These are phyloP conservation scores for Vulpes lagopus DNA, from an alignment of 2,113 vertebrate species.

Conservation along the genomic window DNA sequence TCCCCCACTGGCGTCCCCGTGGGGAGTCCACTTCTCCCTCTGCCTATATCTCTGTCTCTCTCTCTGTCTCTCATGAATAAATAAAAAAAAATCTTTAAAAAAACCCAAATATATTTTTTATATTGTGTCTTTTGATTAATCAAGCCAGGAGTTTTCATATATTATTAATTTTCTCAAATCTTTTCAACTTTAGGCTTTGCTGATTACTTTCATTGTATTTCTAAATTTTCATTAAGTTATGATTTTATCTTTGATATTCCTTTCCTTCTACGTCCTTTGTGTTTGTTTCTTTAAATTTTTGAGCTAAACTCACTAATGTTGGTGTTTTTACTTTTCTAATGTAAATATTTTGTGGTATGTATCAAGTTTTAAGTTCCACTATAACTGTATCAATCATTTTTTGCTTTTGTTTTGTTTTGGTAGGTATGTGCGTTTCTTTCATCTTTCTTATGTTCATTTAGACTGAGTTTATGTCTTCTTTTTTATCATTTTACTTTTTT, in stretches of 20 bases:
- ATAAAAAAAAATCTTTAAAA: too few relatives aligned
- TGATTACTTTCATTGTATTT: background rate
- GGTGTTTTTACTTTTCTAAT: background rate
- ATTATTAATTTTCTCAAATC: background rate
- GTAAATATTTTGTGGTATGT: background rate
- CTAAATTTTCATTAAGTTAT: background rate
- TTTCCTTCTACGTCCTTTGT: background rate
- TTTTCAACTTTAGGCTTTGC: background rate
- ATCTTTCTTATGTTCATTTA: background rate
- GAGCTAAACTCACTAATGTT: background rate
- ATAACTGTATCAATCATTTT: background rate
- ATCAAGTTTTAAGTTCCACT: background rate
- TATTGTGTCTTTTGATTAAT: background rate
- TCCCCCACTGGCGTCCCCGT: too few relatives aligned
- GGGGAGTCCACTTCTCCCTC: too few relatives aligned
- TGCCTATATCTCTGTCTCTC: too few relatives aligned
- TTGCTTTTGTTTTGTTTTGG: background rate
- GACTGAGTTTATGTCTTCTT: background rate
- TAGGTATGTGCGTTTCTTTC: background rate
- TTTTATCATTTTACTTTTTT: background rate
- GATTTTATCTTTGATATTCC: background rate
- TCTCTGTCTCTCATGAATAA: too few relatives aligned
- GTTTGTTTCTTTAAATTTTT: background rate
- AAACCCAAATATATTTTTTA: background rate
- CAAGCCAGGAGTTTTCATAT: background rate